Conservation (phyloP, 2,797 vertebrate genomes). For the Silurus lanzhouensis region DNA sequence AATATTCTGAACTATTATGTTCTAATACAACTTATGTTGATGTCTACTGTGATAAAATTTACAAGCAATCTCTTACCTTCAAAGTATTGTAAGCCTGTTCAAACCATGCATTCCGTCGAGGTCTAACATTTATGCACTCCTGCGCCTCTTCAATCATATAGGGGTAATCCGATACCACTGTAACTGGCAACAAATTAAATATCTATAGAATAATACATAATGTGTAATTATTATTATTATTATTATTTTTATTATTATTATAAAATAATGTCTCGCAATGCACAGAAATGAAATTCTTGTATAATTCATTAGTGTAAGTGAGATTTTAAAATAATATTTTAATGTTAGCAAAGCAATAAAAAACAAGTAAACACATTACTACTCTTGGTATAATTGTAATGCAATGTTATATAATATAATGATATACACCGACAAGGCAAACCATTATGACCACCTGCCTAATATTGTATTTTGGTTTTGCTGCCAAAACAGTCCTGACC, state of each 20-base stretch:
- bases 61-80: slow-evolving; percentile 36
- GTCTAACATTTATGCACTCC: slow-evolving; percentile 35
- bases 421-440: neutral
- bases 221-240: neutral
- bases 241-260: neutral
- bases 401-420: neutral
- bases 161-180: neutral
- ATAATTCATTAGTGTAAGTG: neutral
- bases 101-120: neutral
- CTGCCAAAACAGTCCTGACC: no score
- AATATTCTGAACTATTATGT: neutral
- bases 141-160: slow-evolving; percentile 21
- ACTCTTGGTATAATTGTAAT: neutral
- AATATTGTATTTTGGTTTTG: no score
- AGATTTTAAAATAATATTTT: neutral
- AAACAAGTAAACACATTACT: neutral
- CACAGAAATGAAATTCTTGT: neutral
- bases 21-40: neutral
- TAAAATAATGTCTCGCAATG: neutral
- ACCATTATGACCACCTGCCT: no score
- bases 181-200: slow-evolving; percentile 46
- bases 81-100: slow-evolving; percentile 39
- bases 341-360: neutral
- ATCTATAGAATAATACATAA: slow-evolving; percentile 20
- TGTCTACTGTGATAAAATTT: neutral